Conservation (phyloP, 2,888 invertebrate species). For the Diaprepes abbreviatus region DNA sequence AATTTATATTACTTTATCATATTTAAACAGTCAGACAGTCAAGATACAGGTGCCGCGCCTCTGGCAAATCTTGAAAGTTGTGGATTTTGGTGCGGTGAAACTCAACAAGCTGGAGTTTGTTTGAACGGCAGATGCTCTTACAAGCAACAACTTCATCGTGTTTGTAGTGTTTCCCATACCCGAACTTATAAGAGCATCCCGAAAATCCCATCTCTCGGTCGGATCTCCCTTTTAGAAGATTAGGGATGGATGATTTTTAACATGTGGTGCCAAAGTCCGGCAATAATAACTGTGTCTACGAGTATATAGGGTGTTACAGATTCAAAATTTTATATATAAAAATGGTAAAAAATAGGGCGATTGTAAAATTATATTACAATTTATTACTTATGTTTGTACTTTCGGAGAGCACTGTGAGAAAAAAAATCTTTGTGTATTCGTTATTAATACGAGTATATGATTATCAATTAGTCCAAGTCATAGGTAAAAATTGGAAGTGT, state of each 20-base stretch:
- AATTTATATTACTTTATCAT: no score
- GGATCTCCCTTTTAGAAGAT: slow-evolving; percentile 38
- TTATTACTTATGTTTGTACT: no score
- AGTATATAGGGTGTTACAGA: no score
- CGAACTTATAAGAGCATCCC: slow-evolving; percentile 48
- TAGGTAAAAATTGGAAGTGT: no score
- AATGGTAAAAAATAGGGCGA: no score
- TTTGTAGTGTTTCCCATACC: slow-evolving; percentile 53
- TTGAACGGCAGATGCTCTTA: slow-evolving; percentile 59
- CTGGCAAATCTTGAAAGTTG: slow-evolving; percentile 48
- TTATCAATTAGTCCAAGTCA: no score
- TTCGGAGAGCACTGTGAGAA: no score
- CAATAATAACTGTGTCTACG: no score
- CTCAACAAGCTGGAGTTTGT: slow-evolving; percentile 54
- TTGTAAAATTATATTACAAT: no score
- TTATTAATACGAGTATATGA: no score
- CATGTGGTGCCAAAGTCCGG: slow-evolving; percentile 11
- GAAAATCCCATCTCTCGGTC: slow-evolving; percentile 41
- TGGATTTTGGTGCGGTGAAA: slow-evolving; percentile 49
- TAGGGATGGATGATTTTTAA: slow-evolving; percentile 30
- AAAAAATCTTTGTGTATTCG: no score
- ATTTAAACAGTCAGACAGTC: neutral
- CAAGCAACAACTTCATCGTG: slow-evolving; percentile 54
- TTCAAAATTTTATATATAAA: no score
- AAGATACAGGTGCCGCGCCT: slow-evolving; percentile 31